Conservation (phyloP, 2,113 vertebrate genomes). For the Python bivittatus region DNA sequence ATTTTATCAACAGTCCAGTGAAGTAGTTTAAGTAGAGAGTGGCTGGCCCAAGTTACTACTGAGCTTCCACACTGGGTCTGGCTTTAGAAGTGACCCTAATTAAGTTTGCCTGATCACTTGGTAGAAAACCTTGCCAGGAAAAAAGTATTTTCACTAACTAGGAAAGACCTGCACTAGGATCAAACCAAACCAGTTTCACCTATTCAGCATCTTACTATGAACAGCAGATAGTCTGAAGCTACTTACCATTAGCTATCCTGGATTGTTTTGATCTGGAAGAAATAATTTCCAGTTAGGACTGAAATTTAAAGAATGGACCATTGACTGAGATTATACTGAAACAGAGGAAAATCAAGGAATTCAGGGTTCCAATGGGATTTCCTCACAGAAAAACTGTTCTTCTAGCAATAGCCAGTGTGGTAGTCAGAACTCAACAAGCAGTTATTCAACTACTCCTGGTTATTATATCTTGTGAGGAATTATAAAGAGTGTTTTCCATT, state of each 20-base stretch:
- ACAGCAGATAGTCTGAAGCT: not conserved
- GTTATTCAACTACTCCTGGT: not conserved
- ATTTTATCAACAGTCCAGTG: not conserved
- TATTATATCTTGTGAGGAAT: not conserved
- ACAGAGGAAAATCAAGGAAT: not conserved
- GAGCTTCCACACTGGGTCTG: not conserved
- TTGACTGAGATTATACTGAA: not conserved
- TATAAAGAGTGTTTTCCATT: not conserved
- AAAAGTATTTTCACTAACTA: not conserved
- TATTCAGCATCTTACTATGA: not conserved
- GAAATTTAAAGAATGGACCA: not conserved
- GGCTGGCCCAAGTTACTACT: not conserved
- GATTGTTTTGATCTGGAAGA: not conserved
- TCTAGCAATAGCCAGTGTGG: not conserved
- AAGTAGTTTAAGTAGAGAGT: not conserved
- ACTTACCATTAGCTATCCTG: not conserved
- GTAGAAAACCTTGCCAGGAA: not conserved
- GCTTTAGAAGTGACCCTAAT: not conserved
- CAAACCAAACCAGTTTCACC: not conserved
- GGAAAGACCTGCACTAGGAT: not conserved
- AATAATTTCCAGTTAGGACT: not conserved
- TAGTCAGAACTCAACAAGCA: not conserved
- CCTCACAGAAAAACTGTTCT: not conserved
- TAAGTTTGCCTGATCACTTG: not conserved
- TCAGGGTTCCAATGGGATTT: not conserved